Percentiles rank a stretch among this genome's conserved stretches.
These are phyloP conservation scores for Crocallis elinguaria DNA, from an alignment of 2,888 invertebrate genomes.

Conservation along the genomic window DNA sequence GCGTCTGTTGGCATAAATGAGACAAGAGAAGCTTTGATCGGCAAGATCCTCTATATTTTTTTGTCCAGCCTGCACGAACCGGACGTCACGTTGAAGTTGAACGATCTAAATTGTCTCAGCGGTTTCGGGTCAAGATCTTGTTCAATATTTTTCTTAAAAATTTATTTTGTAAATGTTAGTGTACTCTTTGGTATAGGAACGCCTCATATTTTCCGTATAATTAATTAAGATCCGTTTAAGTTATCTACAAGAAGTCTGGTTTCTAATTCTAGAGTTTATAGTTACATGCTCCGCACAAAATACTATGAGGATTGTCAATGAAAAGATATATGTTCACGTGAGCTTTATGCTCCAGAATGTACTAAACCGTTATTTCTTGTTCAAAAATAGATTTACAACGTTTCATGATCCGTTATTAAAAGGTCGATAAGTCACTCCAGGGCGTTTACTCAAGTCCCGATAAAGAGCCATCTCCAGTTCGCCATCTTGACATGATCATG, in stretches of 20 bases:
- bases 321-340: neutral
- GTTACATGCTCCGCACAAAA: neutral
- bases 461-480: constrained; percentile 67
- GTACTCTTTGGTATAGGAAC: no score
- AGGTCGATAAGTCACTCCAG: constrained; percentile 44
- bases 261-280: neutral
- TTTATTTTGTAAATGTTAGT: constrained; percentile 19
- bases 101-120: constrained; percentile 67
- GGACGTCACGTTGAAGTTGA: constrained; percentile 79
- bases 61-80: constrained; percentile 50
- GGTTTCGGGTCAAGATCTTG: constrained; percentile 50
- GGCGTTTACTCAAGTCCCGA: constrained; percentile 54
- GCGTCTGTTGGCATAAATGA: constrained; percentile 52
- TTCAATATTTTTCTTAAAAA: constrained; percentile 21
- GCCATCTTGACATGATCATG: constrained; percentile 71
- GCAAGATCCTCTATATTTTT: constrained; percentile 60
- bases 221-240: no score
- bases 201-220: no score
- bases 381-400: constrained; percentile 37
- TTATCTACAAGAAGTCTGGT: neutral
- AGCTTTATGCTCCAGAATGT: neutral
- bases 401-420: constrained; percentile 44
- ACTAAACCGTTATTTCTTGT: constrained; percentile 9
- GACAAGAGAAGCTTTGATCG: constrained; percentile 52
- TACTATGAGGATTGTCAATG: neutral